Base-by-base conservation (phyloP, 2,113 vertebrate genomes). In the Notothenia rossii region DNA sequence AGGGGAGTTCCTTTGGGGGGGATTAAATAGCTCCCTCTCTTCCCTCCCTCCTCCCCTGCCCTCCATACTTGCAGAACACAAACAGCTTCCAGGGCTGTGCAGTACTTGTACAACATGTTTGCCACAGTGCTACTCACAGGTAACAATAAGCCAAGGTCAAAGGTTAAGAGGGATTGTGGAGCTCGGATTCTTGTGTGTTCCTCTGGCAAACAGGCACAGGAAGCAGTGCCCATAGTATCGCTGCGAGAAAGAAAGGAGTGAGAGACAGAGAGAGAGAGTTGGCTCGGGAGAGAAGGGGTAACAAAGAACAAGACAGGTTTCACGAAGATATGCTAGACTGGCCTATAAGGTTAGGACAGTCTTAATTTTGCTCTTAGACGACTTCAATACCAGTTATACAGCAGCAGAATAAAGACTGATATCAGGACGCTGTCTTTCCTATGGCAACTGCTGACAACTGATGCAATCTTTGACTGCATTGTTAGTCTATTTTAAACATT, bases 1-100 rank as follows among this genome's bases (percentile, higher is more conserved):
- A 95, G 94, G 94, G 93, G 94, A 95, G 93, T 94, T 95, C 94
- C 95, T 95, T 92, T 95, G 94, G 93, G 95, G 94, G 88, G 92
- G 94, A 95, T 95, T 95, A 95, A 94, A 95, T 95, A 94, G 93
- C 92, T 95, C 93, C 88, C 85, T 91, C 82, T 92, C 91, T 91
- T 91, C 92, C 81, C 77, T 90, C 86, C 90, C 86, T 88, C 89
- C 89, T 88, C 91, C 91, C 91, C 85, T 89, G 78, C 88, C 91
- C 89, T 92, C 92, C 86, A 84, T 83, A 80, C 88, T 93, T 85
- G 86, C 86, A 91, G 91, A 95, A 93, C 92, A 93, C 90, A 92
- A 94, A 94, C 93, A 93, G 95, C 94, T 94, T 87, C 90, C 92
- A 94, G 91, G 91, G 92, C 92, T 93, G 87, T 75, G 53, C 85